Evolutionary conservation across 2,888 invertebrate species (phyloP), one percentile per base, ranked within the genome.

Genomic region (Crematogaster levior): DNA sequence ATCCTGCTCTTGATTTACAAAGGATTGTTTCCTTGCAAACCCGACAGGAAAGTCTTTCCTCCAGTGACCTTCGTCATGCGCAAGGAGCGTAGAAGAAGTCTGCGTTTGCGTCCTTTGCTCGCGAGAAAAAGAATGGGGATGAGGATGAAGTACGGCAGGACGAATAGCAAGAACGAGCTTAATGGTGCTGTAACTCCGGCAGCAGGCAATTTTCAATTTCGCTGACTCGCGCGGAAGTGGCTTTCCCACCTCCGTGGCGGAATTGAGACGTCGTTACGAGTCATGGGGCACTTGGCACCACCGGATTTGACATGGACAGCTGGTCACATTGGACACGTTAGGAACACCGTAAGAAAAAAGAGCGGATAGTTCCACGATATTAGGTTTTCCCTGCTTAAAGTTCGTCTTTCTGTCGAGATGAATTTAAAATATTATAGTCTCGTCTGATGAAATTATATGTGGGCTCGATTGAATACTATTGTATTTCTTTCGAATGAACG

Each of bases 121-220:
- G 30, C 12, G 53, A 34, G 18, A 63, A 72, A 80, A 66, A 24
- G 21, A 60, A 27, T 48, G 40, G 77, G 40, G 15, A 43, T 4
- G 10, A 56, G 34, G 60, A 63, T 12, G 63, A 48, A 21, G 18
- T 27, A 60, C 27, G 46, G 73, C 80, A 84, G 82, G 79, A 56
- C 66, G 46, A 65, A 65, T 10, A 65, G 66, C 60, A 81, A 84
- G 77, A 82, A 82, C 80, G 79, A 66, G 40, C 77, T 82, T 86
- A 85, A 87, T 87, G 85, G 66, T 84, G 60, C 60, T 43, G 53
- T 80, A 48, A 82, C 81, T 68, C 68, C 51, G 72, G 70, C 53
- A 66, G 81, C 81, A 85, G 48, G 75, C 90, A 91, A 91, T 92
- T 92, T 93, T 91, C 91, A 90, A 92, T 92, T 92, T 92, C 90